These are phyloP conservation scores for Diloba caeruleocephala DNA, from an alignment of 2,888 invertebrate species.

Conservation along the genomic window DNA sequence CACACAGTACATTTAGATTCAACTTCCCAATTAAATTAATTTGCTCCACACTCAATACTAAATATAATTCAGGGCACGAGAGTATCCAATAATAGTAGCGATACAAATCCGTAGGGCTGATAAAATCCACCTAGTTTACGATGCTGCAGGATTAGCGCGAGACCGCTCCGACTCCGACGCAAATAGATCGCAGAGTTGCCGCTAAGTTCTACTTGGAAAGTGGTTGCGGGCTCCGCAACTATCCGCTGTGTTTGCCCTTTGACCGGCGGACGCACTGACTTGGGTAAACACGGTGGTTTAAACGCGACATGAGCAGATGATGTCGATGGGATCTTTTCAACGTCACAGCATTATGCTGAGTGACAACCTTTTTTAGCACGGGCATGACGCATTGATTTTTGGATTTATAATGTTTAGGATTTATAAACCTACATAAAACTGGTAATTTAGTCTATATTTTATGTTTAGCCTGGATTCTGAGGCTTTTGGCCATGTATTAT, in stretches of 20 bases:
- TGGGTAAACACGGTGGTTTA: conserved; percentile 23
- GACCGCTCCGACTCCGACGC: conserved; percentile 63
- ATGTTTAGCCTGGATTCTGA: too few relatives aligned
- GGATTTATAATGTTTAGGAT: too few relatives aligned
- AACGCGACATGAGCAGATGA: too few relatives aligned
- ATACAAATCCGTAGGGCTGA: conserved; percentile 40
- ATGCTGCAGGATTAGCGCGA: conserved; percentile 53
- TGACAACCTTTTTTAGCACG: too few relatives aligned
- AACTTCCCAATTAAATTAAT: conserved; percentile 13
- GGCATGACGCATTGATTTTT: too few relatives aligned
- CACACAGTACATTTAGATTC: conserved; percentile 9
- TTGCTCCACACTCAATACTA: conserved; percentile 19
- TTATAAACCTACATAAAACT: too few relatives aligned
- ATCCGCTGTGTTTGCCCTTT: conserved; percentile 73
- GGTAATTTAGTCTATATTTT: too few relatives aligned
- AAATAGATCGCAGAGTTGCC: conserved; percentile 68
- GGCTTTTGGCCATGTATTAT: too few relatives aligned
- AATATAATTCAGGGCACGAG: conserved; percentile 18
- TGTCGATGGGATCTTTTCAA: too few relatives aligned
- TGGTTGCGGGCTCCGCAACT: conserved; percentile 62
- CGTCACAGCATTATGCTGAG: too few relatives aligned
- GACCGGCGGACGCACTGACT: conserved; percentile 63
- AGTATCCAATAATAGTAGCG: conserved; percentile 39
- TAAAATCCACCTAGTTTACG: conserved; percentile 45
- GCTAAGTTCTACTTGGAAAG: conserved; percentile 65